Evolutionary conservation across 2,888 invertebrate species (phyloP).

Genomic region (Osmoderma eremita): DNA sequence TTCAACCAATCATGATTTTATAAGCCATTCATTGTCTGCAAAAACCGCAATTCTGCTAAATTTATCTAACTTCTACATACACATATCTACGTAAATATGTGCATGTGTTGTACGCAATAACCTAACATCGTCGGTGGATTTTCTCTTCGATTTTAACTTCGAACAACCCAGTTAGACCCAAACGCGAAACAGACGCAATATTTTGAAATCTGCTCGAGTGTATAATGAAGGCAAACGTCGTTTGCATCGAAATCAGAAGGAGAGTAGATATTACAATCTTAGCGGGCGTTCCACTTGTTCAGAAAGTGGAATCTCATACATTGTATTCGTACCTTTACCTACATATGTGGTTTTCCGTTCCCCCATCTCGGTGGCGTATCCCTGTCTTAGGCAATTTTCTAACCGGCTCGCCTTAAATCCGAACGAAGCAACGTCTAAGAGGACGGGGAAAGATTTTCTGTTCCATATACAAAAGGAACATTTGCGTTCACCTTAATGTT

Average conservation of each 20-base stretch:
- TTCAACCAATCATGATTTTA: too few relatives aligned
- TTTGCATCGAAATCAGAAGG: constrained; percentile 25
- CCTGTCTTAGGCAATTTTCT: constrained; percentile 19
- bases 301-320: constrained; percentile 28
- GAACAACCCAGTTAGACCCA: background rate
- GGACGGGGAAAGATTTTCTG: constrained; percentile 10
- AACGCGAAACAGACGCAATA: constrained; percentile 4
- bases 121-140: background rate
- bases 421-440: constrained; percentile 1
- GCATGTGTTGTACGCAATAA: background rate
- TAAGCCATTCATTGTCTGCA: too few relatives aligned
- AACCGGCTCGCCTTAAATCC: background rate
- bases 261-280: constrained; percentile 33
- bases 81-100: too few relatives aligned
- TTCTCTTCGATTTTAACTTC: constrained; percentile 19
- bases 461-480: constrained; percentile 35
- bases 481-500: constrained; percentile 40
- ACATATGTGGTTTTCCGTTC: background rate
- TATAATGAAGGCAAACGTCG: constrained; percentile 33
- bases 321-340: background rate
- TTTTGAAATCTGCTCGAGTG: constrained; percentile 32
- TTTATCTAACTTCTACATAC: too few relatives aligned
- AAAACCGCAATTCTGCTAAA: too few relatives aligned
- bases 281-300: constrained; percentile 24
- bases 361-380: constrained; percentile 4